These are phyloP conservation scores for Sparidentex hasta DNA, from an alignment of 2,797 vertebrate species.

Conservation along the genomic window DNA sequence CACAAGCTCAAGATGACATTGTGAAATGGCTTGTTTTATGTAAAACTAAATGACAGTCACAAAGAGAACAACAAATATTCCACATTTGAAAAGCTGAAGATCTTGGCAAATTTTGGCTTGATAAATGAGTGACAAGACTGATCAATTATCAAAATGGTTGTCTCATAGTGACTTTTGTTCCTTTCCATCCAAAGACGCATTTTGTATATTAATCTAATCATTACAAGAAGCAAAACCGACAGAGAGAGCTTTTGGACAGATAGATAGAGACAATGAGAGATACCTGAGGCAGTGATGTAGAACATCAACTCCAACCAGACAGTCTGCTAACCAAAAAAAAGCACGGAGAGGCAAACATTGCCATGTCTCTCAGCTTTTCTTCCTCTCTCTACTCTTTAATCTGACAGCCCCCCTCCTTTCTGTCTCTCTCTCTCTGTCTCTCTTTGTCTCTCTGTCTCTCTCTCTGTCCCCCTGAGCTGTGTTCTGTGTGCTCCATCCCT, in stretches of 20 bases:
- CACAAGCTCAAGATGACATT: not conserved
- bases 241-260: constrained; percentile 29
- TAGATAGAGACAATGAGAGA: constrained; percentile 46
- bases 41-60: constrained; percentile 2
- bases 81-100: not conserved
- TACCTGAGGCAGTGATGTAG: constrained; percentile 75
- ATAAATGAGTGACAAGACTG: not conserved
- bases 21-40: constrained; percentile 3
- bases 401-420: constrained; percentile 60
- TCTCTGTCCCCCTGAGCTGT: constrained; percentile 73
- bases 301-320: constrained; percentile 73
- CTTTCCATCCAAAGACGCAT: constrained; percentile 26
- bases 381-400: constrained; percentile 71
- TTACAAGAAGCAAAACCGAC: constrained; percentile 29
- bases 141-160: not conserved
- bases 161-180: not conserved
- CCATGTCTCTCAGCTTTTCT: constrained; percentile 70
- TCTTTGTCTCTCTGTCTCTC: constrained; percentile 47
- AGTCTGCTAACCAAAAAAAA: constrained; percentile 63
- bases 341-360: constrained; percentile 63
- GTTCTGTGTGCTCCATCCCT: constrained; percentile 71
- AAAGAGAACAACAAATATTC: not conserved
- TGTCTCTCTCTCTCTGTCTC: constrained; percentile 37
- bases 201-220: constrained; percentile 25
- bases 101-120: not conserved